Conservation (phyloP, 2,113 vertebrate species). For the Myotis yumanensis region DNA sequence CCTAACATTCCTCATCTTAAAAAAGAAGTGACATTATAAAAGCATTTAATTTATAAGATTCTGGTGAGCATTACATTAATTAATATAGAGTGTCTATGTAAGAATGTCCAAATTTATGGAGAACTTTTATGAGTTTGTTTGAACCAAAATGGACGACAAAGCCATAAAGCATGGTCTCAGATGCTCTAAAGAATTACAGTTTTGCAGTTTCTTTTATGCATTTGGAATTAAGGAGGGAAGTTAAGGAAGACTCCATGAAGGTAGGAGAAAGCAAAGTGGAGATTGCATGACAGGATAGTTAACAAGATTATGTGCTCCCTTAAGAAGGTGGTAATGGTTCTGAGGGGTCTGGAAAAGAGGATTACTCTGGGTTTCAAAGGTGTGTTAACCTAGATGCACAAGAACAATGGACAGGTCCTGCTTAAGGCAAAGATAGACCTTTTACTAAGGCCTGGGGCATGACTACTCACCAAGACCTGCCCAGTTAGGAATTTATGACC, state of each 20-base stretch:
- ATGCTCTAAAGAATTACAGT: background rate
- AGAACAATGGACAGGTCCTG: background rate
- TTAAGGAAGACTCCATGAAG: background rate
- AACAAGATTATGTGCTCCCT: background rate
- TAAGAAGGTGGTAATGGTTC: background rate
- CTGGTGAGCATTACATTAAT: background rate
- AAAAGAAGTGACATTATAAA: background rate
- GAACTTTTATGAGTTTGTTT: background rate
- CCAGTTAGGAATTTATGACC: background rate
- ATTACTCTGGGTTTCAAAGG: background rate
- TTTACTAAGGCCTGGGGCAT: background rate
- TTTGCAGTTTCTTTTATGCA: background rate
- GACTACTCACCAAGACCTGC: background rate
- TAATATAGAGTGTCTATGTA: background rate
- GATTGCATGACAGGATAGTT: background rate
- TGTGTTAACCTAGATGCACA: background rate
- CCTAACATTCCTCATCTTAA: background rate
- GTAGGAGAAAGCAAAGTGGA: background rate
- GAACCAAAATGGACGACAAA: background rate
- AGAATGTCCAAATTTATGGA: background rate
- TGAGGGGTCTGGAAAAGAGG: background rate
- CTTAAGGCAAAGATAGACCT: background rate
- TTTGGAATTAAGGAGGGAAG: background rate
- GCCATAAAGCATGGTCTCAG: background rate
- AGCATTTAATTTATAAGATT: background rate